phyloP scores from a whole-genome alignment of 1,140 invertebrate genomes.

The Gonioctena quinquepunctata region DNA sequence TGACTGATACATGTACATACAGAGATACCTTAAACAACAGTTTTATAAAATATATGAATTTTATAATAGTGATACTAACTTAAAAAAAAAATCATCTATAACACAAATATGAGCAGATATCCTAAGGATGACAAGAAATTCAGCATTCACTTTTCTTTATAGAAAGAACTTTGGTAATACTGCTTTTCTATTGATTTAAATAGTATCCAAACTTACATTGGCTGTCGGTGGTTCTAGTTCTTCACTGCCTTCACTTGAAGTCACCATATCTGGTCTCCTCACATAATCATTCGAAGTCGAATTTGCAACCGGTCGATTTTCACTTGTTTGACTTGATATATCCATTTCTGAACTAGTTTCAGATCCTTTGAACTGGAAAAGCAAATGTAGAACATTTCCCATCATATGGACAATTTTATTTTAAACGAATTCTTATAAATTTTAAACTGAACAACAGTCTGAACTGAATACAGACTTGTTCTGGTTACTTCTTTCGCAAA shows the following conservation, averaged over 20 bases:
- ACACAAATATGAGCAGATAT: no score
- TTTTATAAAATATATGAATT: no score
- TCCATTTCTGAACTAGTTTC: constrained; percentile 43
- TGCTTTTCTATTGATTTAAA: no score
- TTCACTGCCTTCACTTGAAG: constrained; percentile 26
- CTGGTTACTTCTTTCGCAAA: not conserved
- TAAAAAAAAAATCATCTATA: no score
- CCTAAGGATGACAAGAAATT: no score
- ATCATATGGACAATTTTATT: no score
- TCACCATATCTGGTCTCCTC: constrained; percentile 9
- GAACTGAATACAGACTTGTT: not conserved
- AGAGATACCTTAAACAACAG: no score
- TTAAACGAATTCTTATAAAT: no score
- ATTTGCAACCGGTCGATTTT: constrained; percentile 34
- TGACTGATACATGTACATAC: no score
- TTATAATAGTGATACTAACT: no score
- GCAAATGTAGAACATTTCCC: constrained; percentile 24
- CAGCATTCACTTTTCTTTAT: no score
- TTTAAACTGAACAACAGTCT: not conserved
- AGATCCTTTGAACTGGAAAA: constrained; percentile 23
- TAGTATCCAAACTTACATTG: constrained; percentile 19
- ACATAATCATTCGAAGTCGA: constrained; percentile 37
- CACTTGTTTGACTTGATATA: constrained; percentile 26
- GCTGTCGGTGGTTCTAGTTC: constrained; percentile 1
- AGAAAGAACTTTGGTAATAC: no score